A percentile compares a stretch with the other conserved stretches of the same genome.
phyloP scores from a whole-genome alignment of 2,113 vertebrate species.

The Phaethornis superciliosus region DNA sequence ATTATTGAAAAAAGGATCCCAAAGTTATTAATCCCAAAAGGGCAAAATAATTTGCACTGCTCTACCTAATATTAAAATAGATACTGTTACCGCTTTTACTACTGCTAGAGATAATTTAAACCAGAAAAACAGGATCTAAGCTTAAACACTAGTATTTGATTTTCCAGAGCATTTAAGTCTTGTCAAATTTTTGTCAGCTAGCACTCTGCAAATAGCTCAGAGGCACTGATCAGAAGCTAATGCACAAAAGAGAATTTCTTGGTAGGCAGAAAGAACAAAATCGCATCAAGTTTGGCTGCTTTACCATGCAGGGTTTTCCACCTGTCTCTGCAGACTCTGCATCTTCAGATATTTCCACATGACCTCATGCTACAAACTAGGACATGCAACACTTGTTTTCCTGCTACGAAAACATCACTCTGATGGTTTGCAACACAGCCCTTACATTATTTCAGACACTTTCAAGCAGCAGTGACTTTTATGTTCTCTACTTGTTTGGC shows the following conservation, averaged over 20 bases:
- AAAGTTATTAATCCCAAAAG: not conserved
- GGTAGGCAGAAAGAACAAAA: not conserved
- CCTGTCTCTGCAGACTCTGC: not conserved
- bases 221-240: not conserved
- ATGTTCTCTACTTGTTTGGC: not conserved
- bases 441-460: not conserved
- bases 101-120: not conserved
- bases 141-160: not conserved
- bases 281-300: not conserved
- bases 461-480: not conserved
- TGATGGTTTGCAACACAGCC: not conserved
- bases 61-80: not conserved
- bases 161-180: not conserved
- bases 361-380: not conserved
- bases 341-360: not conserved
- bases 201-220: not conserved
- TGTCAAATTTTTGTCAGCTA: not conserved
- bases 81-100: not conserved
- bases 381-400: not conserved
- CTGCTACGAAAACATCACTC: not conserved
- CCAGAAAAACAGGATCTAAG: not conserved
- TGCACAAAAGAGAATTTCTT: not conserved
- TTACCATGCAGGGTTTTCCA: not conserved
- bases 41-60: not conserved
- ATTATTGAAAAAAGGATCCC: not conserved